Base-by-base conservation (phyloP, 53 echinoderm and acorn worm genomes). In the Paracentrotus lividus region DNA sequence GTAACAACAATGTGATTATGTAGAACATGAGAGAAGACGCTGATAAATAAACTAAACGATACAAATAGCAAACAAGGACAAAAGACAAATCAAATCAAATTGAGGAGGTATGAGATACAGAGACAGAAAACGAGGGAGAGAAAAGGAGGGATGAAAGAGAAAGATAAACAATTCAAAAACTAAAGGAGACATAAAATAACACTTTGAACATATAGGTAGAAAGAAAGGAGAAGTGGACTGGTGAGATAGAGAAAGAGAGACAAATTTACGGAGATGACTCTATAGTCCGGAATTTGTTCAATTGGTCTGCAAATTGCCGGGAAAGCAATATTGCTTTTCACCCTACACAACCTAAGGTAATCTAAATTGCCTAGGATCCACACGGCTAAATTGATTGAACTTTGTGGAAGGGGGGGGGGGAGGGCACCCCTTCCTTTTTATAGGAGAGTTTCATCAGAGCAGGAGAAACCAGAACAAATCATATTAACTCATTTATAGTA, bases 251-350 rank as follows among this genome's bases (percentile, higher is more conserved):
- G 69, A 47, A 32, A 56, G 58, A 49, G 56, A 34, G 36, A 8
- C 58, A 34, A 87, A 87, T 56, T 87, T 54, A 58, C 87, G 20
- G 34, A 87, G 87, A 36, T 32, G 87, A 87, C 56, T 87, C 58
- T 36, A 56, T 58, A 8, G 87, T 57, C 58, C 87, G 34, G 52
- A 85, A 87, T 33, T 87, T 58, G 58, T 55, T 87, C 58, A 60
- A 89, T 89, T 64, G 89, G 65, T 61, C 64, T 64, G 89, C 89
- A 89, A 64, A 59, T 89, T 89, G 61, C 23, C 24, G 56, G 27
- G 65, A 64, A 89, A 89, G 61, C 89, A 89, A 89, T 89, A 89
- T 89, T 89, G 89, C 43, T 27, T 36, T 87, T 87, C 87, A 87
- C 58, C 54, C 58, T 34, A 87, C 87, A 87, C 87, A 57, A 87